Conservation (phyloP, 2,888 invertebrate genomes). For the Thyatira batis region DNA sequence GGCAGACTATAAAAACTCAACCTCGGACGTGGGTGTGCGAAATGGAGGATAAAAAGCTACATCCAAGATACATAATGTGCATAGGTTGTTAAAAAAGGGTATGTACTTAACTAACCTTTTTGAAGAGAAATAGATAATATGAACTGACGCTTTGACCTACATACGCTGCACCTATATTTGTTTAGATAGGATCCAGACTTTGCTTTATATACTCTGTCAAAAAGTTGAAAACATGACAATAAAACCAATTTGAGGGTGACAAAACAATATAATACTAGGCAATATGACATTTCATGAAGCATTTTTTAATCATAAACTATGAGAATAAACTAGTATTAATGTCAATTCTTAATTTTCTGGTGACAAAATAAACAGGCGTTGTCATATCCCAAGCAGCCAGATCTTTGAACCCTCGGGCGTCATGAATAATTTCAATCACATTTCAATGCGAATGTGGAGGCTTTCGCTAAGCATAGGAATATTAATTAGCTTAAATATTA, state of each 20-base stretch:
- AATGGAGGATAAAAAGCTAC: background rate
- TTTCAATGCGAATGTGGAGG: background rate
- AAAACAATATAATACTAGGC: too few species aligned
- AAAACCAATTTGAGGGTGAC: too few species aligned
- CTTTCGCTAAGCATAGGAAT: constrained; percentile 1
- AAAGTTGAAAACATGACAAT: too few species aligned
- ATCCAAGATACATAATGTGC: background rate
- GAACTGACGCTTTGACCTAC: background rate
- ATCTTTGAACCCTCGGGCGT: background rate
- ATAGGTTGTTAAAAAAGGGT: background rate
- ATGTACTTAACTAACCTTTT: background rate
- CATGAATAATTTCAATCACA: constrained; percentile 5
- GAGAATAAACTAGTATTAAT: too few species aligned
- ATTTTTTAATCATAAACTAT: too few species aligned
- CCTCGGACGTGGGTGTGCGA: background rate
- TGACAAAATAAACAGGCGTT: background rate
- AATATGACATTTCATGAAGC: too few species aligned
- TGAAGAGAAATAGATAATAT: background rate
- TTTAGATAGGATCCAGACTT: background rate
- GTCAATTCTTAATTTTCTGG: too few species aligned
- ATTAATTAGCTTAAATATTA: background rate
- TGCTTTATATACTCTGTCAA: background rate
- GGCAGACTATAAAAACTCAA: constrained; percentile 1
- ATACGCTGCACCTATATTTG: background rate
- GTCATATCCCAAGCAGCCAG: background rate